Base-by-base conservation (phyloP, 2,797 vertebrate genomes). In the Cephalopachus bancanus region DNA sequence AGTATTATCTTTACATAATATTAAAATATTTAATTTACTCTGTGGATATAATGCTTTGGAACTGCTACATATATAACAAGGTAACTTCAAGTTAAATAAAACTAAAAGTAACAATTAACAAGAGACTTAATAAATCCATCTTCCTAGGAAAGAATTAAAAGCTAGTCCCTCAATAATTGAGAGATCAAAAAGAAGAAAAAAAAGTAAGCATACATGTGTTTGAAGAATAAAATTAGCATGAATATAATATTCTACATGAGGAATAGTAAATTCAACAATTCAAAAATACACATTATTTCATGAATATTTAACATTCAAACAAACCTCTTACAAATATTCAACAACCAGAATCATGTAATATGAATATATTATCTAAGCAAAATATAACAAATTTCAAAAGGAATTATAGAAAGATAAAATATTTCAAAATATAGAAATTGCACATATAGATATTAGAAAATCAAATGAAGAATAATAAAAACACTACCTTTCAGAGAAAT, bases 141-240 rank as follows among this genome's bases (percentile, higher is more conserved):
- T 71, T 87, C 3, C 8, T 19, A 64, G 24, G 22, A 19, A 83
- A 83, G 55, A 88, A 89, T 79, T 59, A 89, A 71, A 59, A 49
- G 10, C 88, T 67, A 83, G n/a, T 78, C 30, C 26, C 20, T 76
- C 53, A 72, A 65, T 71, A 78, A 74, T 26, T 72, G 19, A 33
- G 20, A 74, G 64, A 53, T 51, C 8, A 81, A 10, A 76, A 37
- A 76, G 26, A 64, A 59, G 65, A 37, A 60, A 80, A 28, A 44
- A 26, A 24, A 65, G 9, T 83, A 51, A 37, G 2, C 16, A 37
- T 28, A 12, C 71, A 57, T 28, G 11, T 60, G 26, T 60, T 57
- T 92, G 49, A 94, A 88, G n/a, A 88, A 64, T 65, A 65, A 78
- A 94, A 83, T 91, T 67, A 67, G 28, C 20, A 83, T 55, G 8